Percentiles rank a stretch among this genome's conserved stretches.
Evolutionary conservation across 2,888 invertebrate genomes (phyloP).

Genomic region (Cybosia mesomella): DNA sequence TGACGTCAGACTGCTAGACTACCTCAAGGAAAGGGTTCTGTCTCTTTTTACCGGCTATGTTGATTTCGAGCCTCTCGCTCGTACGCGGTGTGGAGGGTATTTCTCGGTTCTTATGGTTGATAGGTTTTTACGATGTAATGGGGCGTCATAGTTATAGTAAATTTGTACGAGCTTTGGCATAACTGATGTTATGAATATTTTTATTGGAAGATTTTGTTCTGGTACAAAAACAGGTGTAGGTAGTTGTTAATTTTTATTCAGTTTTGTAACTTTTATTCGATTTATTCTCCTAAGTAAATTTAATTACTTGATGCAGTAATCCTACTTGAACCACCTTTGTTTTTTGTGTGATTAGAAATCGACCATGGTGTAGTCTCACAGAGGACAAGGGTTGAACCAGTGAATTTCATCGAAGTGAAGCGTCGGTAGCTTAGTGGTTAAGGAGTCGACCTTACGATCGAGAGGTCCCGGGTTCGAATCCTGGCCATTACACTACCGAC

Average conservation of each 20-base stretch:
- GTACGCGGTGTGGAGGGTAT: background rate
- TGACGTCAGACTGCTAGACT: constrained; percentile 29
- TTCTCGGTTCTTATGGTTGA: constrained; percentile 7
- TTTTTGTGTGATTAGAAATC: too few species aligned
- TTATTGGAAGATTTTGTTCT: constrained; percentile 36
- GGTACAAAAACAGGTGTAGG: constrained; percentile 40
- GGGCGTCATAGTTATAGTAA: constrained; percentile 8
- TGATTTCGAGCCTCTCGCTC: constrained; percentile 8
- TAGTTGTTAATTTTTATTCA: constrained; percentile 10
- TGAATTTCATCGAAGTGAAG: too few species aligned
- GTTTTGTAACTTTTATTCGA: background rate
- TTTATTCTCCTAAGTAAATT: background rate
- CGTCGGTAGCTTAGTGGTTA: too few species aligned
- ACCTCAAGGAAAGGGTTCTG: background rate
- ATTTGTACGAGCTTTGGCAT: constrained; percentile 28
- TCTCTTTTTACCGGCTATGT: constrained; percentile 8
- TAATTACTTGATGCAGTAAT: background rate
- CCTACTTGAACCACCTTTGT: background rate
- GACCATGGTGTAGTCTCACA: too few species aligned
- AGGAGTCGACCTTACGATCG: too few species aligned
- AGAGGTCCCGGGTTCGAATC: too few species aligned
- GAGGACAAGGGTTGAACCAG: background rate
- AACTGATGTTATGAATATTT: constrained; percentile 44
- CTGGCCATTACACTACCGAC: too few species aligned
- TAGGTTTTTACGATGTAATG: constrained; percentile 19